Conservation (phyloP, 2,888 invertebrate species). For the Acrobasis consociella region DNA sequence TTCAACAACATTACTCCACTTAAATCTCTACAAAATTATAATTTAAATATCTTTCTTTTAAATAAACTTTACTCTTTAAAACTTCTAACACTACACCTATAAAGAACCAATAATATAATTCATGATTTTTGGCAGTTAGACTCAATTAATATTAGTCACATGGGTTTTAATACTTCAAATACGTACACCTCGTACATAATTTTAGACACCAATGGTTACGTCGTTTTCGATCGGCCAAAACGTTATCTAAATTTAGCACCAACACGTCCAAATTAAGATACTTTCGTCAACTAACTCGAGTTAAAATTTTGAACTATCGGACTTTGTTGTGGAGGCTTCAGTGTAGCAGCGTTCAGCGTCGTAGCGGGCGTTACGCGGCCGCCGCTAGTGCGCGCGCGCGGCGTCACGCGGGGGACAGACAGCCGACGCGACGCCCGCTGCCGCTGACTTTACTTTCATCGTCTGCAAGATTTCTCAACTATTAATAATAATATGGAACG, state of each 20-base stretch:
- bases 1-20: slow-evolving; percentile 30
- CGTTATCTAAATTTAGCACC: slow-evolving; percentile 47
- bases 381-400: slow-evolving; percentile 62
- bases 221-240: slow-evolving; percentile 1
- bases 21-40: slow-evolving; percentile 39
- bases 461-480: slow-evolving; percentile 49
- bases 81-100: slow-evolving; percentile 34
- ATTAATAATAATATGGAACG: too few species aligned
- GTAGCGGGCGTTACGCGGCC: slow-evolving; percentile 15
- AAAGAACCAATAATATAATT: slow-evolving; percentile 39
- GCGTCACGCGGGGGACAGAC: slow-evolving; percentile 85
- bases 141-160: slow-evolving; percentile 37
- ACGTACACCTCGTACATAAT: slow-evolving; percentile 40
- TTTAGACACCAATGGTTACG: slow-evolving; percentile 10
- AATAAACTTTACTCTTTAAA: slow-evolving; percentile 40
- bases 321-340: not conserved
- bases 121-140: slow-evolving; percentile 56
- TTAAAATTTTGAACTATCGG: not conserved
- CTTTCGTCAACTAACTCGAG: not conserved
- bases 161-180: slow-evolving; percentile 22
- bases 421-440: slow-evolving; percentile 85
- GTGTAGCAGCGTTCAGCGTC: not conserved
- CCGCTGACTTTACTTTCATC: slow-evolving; percentile 84
- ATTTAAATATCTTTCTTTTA: slow-evolving; percentile 39
- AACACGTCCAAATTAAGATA: slow-evolving; percentile 29